A percentile compares a stretch with the other conserved stretches of the same genome.
Conservation (phyloP, 1,140 invertebrate genomes). For the Neoseiulus cucumeris region DNA sequence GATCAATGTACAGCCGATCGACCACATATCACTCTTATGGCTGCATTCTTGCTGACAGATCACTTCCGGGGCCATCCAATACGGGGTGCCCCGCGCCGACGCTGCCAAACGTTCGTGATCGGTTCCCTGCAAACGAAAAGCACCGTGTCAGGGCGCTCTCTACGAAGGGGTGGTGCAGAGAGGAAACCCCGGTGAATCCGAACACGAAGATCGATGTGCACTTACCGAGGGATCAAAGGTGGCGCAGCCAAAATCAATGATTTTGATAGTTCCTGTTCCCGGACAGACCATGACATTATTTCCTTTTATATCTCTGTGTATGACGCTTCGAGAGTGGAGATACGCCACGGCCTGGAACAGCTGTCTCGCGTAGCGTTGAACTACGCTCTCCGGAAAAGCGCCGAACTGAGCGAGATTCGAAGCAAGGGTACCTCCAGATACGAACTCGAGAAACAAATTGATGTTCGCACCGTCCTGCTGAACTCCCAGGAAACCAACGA, state of each 20-base stretch:
- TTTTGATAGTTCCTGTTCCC: constrained; percentile 9
- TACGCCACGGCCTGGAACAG: constrained; percentile 2
- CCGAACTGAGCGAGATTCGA: constrained; percentile 13
- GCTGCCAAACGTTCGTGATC: constrained; percentile 8
- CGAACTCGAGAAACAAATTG: constrained; percentile 11
- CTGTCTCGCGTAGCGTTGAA: constrained; percentile 10
- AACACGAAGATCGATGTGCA: background rate
- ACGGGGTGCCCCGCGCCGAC: constrained; percentile 57
- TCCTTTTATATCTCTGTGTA: constrained; percentile 14
- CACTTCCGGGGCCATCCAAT: constrained; percentile 98
- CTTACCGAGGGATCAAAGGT: background rate
- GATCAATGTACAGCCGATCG: constrained; percentile 12
- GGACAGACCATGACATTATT: constrained; percentile 12
- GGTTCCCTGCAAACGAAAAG: background rate
- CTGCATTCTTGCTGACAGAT: constrained; percentile 52
- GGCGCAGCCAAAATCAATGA: constrained; percentile 13
- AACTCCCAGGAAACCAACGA: constrained; percentile 11
- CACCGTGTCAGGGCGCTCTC: background rate
- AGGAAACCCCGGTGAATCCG: background rate
- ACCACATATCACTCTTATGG: constrained; percentile 12
- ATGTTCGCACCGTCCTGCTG: constrained; percentile 10
- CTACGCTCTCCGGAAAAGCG: constrained; percentile 11
- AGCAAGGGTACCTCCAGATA: constrained; percentile 10
- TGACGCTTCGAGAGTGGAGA: constrained; percentile 3
- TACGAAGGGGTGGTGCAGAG: background rate